phyloP scores from a whole-genome alignment of 2,888 invertebrate species.

The Temnothorax ravouxi region DNA sequence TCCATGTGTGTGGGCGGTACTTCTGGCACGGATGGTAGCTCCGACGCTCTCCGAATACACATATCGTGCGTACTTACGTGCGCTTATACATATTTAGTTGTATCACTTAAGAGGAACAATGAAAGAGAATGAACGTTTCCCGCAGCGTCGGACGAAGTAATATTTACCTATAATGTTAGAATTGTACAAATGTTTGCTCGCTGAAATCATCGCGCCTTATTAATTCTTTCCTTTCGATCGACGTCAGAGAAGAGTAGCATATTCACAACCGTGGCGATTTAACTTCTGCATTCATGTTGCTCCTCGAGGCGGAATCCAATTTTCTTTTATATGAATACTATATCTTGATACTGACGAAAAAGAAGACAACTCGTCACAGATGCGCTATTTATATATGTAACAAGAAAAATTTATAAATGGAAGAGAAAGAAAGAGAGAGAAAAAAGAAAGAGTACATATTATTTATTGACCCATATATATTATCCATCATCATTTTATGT shows the following conservation, averaged over 20 bases:
- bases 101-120: conserved; percentile 65
- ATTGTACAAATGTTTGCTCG: conserved; percentile 65
- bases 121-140: conserved; percentile 54
- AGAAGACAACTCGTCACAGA: neutral
- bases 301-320: neutral
- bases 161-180: conserved; percentile 63
- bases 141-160: conserved; percentile 55
- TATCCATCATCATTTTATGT: neutral
- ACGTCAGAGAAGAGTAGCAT: neutral
- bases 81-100: conserved; percentile 58
- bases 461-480: neutral
- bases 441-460: neutral
- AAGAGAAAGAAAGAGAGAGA: neutral
- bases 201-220: conserved; percentile 54
- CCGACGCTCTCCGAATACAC: conserved; percentile 29
- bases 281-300: neutral
- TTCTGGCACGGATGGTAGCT: conserved; percentile 21
- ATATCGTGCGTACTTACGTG: conserved; percentile 21
- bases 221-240: conserved; percentile 13
- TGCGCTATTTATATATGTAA: neutral
- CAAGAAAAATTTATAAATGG: neutral
- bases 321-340: neutral
- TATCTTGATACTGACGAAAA: neutral
- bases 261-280: neutral
- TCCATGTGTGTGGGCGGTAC: conserved; percentile 17